Percentiles rank a stretch among this genome's conserved stretches.
Conservation (phyloP, 2,888 invertebrate species). For the Leuctra nigra region DNA sequence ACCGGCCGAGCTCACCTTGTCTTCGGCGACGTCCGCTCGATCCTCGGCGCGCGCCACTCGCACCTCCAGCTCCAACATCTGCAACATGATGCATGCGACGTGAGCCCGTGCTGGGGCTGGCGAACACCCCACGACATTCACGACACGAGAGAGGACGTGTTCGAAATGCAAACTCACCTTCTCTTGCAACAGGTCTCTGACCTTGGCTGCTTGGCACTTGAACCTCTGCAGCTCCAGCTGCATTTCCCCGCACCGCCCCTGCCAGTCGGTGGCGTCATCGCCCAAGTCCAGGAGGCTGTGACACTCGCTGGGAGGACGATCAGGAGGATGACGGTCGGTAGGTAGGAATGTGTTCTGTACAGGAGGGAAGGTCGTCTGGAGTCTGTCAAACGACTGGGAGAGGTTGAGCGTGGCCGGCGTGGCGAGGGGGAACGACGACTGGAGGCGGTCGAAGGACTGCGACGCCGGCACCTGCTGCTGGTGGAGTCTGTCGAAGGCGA, state of each 20-base stretch:
- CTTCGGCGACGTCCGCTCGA: constrained; percentile 88
- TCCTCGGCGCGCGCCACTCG: constrained; percentile 88
- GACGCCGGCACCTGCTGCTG: neutral
- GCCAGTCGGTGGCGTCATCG: constrained; percentile 65
- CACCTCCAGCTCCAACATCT: constrained; percentile 92
- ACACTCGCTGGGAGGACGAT: neutral
- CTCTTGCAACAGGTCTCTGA: constrained; percentile 80
- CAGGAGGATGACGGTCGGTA: no score
- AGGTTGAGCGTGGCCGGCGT: no score
- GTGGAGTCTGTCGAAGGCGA: neutral
- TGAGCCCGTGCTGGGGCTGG: no score
- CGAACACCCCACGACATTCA: no score
- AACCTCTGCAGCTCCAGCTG: constrained; percentile 81
- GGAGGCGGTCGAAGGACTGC: constrained; percentile 12
- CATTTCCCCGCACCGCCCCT: constrained; percentile 77
- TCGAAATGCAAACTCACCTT: constrained; percentile 55
- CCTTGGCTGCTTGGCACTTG: constrained; percentile 77
- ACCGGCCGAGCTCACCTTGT: no score
- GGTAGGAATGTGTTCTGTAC: no score
- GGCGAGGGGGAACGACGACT: neutral
- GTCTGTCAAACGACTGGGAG: constrained; percentile 14
- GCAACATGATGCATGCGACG: no score
- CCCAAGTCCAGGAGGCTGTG: neutral
- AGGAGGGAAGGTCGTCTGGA: neutral
- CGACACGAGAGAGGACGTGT: no score